Percentiles rank a stretch among this genome's conserved stretches.
Conservation (phyloP, 2,113 vertebrate genomes). For the Zeus faber region DNA sequence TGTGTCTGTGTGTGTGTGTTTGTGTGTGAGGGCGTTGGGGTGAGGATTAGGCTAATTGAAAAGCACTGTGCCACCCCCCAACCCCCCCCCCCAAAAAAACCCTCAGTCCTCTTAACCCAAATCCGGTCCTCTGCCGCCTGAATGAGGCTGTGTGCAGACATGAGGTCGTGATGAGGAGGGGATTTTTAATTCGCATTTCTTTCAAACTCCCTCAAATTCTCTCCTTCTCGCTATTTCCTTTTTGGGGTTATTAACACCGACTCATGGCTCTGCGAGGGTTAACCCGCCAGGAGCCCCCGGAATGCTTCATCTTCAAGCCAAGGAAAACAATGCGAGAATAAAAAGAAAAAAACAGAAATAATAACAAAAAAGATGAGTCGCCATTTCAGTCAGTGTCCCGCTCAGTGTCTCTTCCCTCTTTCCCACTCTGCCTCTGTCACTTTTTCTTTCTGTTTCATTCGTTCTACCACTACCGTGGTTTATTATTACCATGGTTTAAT, state of each 20-base stretch:
- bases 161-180: constrained; percentile 38
- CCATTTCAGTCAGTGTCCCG: too few relatives aligned
- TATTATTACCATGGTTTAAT: constrained; percentile 3
- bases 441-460: too few relatives aligned
- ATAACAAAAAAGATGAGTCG: too few relatives aligned
- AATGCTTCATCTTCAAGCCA: too few relatives aligned
- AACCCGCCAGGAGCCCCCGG: too few relatives aligned
- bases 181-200: constrained; percentile 51
- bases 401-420: too few relatives aligned
- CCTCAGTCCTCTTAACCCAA: constrained; percentile 30
- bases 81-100: background rate
- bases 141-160: constrained; percentile 39
- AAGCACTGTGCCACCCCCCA: constrained; percentile 8
- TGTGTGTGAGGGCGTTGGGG: constrained; percentile 1
- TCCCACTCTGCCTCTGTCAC: too few relatives aligned
- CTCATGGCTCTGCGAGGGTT: too few relatives aligned
- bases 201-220: background rate
- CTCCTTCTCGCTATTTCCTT: background rate
- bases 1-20: background rate
- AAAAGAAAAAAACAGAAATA: too few relatives aligned
- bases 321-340: too few relatives aligned
- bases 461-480: background rate
- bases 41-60: constrained; percentile 21
- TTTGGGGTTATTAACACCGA: too few relatives aligned
- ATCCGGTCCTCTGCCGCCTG: constrained; percentile 25